Evolutionary conservation across 2,797 vertebrate genomes (phyloP), one percentile per base, ranked within the genome.

Genomic region (Spheniscus humboldti): DNA sequence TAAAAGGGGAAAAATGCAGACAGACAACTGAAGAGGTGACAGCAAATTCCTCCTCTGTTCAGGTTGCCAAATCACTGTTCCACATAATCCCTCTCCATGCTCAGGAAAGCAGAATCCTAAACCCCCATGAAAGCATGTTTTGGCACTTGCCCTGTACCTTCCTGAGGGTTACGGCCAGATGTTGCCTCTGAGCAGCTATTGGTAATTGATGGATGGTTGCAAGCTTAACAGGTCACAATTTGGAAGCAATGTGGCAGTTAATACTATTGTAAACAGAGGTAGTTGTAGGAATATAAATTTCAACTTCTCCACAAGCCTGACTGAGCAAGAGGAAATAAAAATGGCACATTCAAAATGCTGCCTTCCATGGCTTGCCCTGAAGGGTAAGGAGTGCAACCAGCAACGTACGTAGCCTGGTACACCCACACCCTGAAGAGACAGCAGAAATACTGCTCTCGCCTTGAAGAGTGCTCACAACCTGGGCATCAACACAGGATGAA

Each of bases 51-150:
- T 75, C 45, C 56, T 35, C 28, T 13, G 48, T 18, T 33, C 30
- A 19, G 11, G 33, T 11, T 90, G 43, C 56, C 41, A 66, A 69
- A 53, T 22, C 68, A 12, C 59, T 27, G 18, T 2, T 4, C 10
- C 41, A 55, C 45, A 30, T 41, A 41, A 41, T 28, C 41, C 41
- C 19, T 33, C 30, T 13, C 66, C 13, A 3, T 1, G 31, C 20
- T 63, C 9, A 0, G 37, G 31, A 50, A 41, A 63, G 78, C 6
- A 4, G 53, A 37, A 63, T 16, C 56, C 62, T 27, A 28, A 71
- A 35, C 18, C 25, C 66, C 28, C 18, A 2, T 0, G 10, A 37
- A 48, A 43, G 27, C 25, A n/a, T 0, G 7, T 30, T 37, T 53
- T 53, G 45, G 53, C 15, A 18, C 31, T 0, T 30, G 43, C 31